Evolutionary conservation across 2,888 invertebrate species (phyloP).

Genomic region (Eristalinus sepulchralis): DNA sequence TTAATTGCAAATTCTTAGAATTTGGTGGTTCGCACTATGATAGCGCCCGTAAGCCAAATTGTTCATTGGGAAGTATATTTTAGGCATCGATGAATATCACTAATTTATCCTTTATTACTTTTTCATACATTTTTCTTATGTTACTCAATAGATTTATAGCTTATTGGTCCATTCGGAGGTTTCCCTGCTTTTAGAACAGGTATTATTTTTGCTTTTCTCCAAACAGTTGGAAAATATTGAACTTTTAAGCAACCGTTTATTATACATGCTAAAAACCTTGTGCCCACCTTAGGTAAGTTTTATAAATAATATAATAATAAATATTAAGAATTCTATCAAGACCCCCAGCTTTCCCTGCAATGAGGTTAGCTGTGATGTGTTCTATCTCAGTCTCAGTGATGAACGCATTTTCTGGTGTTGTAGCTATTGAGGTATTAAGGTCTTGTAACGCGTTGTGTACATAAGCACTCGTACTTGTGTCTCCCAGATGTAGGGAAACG

Average conservation of each 20-base stretch:
- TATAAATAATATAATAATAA: neutral
- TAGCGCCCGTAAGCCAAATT: neutral
- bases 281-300: neutral
- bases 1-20: neutral
- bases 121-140: neutral
- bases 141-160: neutral
- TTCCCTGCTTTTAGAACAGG: neutral
- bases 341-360: neutral
- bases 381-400: neutral
- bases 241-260: neutral
- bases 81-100: too few species aligned
- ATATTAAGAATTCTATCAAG: neutral
- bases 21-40: neutral
- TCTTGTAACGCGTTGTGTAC: too few species aligned
- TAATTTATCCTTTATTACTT: neutral
- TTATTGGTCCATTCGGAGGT: neutral
- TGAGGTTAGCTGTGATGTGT: neutral
- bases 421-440: neutral
- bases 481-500: neutral
- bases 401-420: neutral
- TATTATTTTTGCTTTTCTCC: neutral
- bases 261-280: neutral
- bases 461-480: too few species aligned
- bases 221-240: slow-evolving; percentile 1
- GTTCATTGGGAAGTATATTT: neutral